These are phyloP conservation scores for Marronus borbonicus DNA, from an alignment of 2,888 invertebrate genomes.

Conservation along the genomic window DNA sequence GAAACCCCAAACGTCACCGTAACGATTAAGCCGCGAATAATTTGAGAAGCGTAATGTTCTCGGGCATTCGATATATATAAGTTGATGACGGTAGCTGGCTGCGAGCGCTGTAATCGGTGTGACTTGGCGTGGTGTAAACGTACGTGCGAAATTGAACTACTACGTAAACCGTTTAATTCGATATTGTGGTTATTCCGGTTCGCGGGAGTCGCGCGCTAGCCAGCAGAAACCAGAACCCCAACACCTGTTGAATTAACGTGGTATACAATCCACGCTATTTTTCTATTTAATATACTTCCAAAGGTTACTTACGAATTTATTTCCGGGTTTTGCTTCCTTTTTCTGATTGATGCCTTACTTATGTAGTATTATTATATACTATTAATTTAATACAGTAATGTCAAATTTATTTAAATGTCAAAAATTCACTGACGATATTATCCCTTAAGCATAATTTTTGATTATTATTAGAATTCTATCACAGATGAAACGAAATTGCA, in stretches of 20 bases:
- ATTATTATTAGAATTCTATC: too few species aligned
- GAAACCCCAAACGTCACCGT: background rate
- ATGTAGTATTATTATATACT: too few species aligned
- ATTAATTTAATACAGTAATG: too few species aligned
- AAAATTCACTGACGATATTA: too few species aligned
- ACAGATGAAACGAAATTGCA: too few species aligned
- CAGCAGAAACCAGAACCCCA: background rate
- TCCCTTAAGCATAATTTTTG: too few species aligned
- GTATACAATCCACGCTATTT: background rate
- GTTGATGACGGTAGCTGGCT: background rate
- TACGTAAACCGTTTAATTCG: background rate
- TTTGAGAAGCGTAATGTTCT: background rate
- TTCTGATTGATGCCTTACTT: too few species aligned
- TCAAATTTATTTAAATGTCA: too few species aligned
- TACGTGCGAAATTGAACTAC: background rate
- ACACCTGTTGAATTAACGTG: slow-evolving; percentile 1
- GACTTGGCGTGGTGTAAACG: background rate
- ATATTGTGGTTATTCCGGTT: background rate
- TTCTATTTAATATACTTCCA: too few species aligned
- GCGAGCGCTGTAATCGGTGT: background rate
- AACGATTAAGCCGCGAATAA: background rate
- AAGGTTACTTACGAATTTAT: too few species aligned
- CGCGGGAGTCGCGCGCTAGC: background rate
- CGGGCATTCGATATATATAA: background rate
- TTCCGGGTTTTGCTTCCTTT: too few species aligned